Conservation (phyloP, 2,888 invertebrate species). For the Callyntrura guangdongensis region DNA sequence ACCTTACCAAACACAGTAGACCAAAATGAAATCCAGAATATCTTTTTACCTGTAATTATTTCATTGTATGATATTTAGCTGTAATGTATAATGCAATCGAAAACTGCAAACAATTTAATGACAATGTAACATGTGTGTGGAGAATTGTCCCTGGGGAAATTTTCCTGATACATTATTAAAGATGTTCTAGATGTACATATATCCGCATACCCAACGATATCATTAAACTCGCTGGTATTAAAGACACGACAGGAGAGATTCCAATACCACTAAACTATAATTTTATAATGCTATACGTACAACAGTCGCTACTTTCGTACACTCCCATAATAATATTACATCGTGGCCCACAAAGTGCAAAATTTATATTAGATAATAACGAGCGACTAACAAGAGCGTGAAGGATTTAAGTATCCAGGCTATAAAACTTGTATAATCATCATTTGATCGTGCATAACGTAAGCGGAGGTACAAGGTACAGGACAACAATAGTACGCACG, state of each 20-base stretch:
- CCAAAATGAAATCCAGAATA: too few species aligned
- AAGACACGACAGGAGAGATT: slow-evolving; percentile 44
- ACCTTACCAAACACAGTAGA: too few species aligned
- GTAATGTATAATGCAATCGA: too few species aligned
- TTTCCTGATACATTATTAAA: too few species aligned
- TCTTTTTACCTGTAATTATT: too few species aligned
- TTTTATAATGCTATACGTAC: background rate
- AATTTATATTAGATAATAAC: slow-evolving; percentile 48
- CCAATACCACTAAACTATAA: slow-evolving; percentile 27
- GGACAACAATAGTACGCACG: background rate
- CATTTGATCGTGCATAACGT: too few species aligned
- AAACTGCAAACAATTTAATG: too few species aligned
- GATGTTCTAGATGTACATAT: background rate
- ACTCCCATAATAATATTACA: background rate
- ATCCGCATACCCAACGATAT: background rate
- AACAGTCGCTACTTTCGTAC: background rate
- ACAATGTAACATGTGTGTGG: too few species aligned
- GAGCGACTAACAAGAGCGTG: slow-evolving; percentile 20
- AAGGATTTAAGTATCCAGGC: slow-evolving; percentile 22
- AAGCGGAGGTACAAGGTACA: too few species aligned
- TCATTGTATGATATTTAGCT: too few species aligned
- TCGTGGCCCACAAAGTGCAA: slow-evolving; percentile 8
- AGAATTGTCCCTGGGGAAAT: too few species aligned
- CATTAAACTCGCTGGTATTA: slow-evolving; percentile 45
- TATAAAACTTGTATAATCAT: background rate